Percentiles rank a stretch among this genome's conserved stretches.
These are phyloP conservation scores for Chrysina gloriosa DNA, from an alignment of 2,888 invertebrate species.

Conservation along the genomic window DNA sequence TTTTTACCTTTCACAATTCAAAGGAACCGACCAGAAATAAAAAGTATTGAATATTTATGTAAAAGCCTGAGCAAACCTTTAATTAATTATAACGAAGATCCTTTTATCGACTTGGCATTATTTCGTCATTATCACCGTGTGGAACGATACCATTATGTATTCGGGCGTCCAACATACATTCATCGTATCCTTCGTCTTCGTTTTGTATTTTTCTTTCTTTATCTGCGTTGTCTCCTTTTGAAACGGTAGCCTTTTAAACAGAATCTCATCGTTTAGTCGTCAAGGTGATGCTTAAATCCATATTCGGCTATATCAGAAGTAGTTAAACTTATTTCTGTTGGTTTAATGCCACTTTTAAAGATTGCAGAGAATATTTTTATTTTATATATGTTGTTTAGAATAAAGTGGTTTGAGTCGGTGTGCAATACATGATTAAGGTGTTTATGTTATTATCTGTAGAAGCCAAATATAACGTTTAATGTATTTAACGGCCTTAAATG, in stretches of 20 bases:
- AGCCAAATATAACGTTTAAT: too few relatives aligned
- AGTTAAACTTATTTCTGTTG: neutral
- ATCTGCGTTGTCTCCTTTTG: constrained; percentile 14
- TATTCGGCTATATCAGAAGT: neutral
- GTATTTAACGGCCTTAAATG: too few relatives aligned
- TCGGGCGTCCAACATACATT: neutral
- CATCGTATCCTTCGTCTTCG: constrained; percentile 12
- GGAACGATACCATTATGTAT: constrained; percentile 7
- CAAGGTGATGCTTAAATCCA: constrained; percentile 16
- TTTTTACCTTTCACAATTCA: too few relatives aligned
- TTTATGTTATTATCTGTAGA: too few relatives aligned
- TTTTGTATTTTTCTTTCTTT: constrained; percentile 1
- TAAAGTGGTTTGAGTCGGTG: too few relatives aligned
- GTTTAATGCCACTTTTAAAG: neutral
- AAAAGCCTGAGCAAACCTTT: constrained; percentile 25
- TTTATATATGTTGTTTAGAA: too few relatives aligned
- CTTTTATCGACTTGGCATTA: constrained; percentile 16
- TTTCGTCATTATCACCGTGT: constrained; percentile 21
- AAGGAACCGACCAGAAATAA: neutral
- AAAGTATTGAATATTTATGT: constrained; percentile 1
- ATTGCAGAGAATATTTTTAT: too few relatives aligned
- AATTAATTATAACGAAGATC: constrained; percentile 23
- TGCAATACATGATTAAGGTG: too few relatives aligned
- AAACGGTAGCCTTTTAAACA: constrained; percentile 21
- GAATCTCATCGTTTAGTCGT: constrained; percentile 14